Conservation (phyloP, 2,797 vertebrate species). For the Hoplostethus atlanticus region DNA sequence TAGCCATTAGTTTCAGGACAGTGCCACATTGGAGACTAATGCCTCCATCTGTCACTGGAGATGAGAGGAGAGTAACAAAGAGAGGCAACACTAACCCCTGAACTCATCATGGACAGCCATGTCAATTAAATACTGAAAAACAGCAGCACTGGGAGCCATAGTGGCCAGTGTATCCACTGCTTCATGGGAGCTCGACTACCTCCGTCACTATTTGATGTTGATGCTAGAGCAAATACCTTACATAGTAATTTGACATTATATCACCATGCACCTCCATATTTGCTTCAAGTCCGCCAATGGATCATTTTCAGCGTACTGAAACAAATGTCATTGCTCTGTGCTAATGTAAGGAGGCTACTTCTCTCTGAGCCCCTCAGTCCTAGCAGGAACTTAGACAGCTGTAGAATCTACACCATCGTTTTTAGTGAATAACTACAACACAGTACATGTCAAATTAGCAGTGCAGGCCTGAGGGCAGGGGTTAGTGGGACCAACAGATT, state of each 20-base stretch:
- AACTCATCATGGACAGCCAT: conserved; percentile 84
- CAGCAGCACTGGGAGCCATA: conserved; percentile 79
- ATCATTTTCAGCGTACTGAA: conserved; percentile 11
- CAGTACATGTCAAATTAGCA: conserved; percentile 61
- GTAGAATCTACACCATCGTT: conserved; percentile 14
- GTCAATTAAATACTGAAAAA: conserved; percentile 86
- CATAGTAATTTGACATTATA: conserved; percentile 50
- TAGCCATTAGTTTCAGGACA: conserved; percentile 87
- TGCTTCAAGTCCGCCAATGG: background rate
- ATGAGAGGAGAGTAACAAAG: conserved; percentile 86
- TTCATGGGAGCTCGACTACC: conserved; percentile 49
- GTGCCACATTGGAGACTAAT: conserved; percentile 85
- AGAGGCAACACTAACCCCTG: conserved; percentile 85
- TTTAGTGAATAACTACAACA: conserved; percentile 37
- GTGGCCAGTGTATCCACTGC: conserved; percentile 67
- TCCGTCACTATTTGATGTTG: conserved; percentile 47
- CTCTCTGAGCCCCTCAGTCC: background rate
- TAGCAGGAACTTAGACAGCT: background rate
- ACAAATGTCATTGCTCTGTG: background rate
- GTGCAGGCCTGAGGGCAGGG: conserved; percentile 22
- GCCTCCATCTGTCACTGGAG: conserved; percentile 85
- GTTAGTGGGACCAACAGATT: conserved; percentile 71
- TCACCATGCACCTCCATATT: conserved; percentile 20
- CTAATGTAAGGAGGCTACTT: conserved; percentile 12
- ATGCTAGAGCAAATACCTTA: conserved; percentile 44